Base-by-base conservation (phyloP, 2,888 invertebrate genomes). In the Seira musarum region DNA sequence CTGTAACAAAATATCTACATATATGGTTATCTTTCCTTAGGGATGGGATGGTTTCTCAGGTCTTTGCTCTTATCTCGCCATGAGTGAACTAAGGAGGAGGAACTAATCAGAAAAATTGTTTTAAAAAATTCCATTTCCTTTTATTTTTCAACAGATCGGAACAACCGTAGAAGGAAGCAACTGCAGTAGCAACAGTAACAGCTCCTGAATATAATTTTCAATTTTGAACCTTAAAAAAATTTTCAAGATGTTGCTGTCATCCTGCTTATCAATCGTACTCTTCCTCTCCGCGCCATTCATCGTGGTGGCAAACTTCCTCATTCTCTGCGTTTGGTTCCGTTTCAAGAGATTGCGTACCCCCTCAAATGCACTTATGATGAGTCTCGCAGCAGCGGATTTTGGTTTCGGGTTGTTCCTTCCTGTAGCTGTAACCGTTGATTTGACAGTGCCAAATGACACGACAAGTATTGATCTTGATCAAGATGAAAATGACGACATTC, bases 341-440 rank as follows among this genome's bases (percentile, higher is more conserved):
- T 92, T 91, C 89, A 92, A 92, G 87, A 89, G 92, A 71, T 89
- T 92, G 61, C 89, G 92, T 83, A 92, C 92, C 21, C 92, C 92
- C 2, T 92, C 92, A 72, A 92, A 92, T 88, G 91, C 91, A 85
- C 89, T 92, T 71, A 89, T 92, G 73, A 90, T 91, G 84, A 92
- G 92, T 0, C 88, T 93, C 74, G 92, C 92, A 1, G 89, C 91
- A 49, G 91, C 91, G 13, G 93, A 92, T 87, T 89, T 92, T 46
- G 91, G 91, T 61, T 90, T 92, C 53, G 92, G 91, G 0, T 88
- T 92, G 86, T 91, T 91, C 86, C 90, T 92, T 88, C 92, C 92
- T 0, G 89, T 91, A 60, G 91, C 91, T 17, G 90, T 92, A 88
- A 91, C 91, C 83, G 88, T 92, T 83, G 92, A 92, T 87, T 89